A percentile compares a stretch with the other conserved stretches of the same genome.
phyloP scores from a whole-genome alignment of 2,797 vertebrate genomes.

The Molossus alvarezi region DNA sequence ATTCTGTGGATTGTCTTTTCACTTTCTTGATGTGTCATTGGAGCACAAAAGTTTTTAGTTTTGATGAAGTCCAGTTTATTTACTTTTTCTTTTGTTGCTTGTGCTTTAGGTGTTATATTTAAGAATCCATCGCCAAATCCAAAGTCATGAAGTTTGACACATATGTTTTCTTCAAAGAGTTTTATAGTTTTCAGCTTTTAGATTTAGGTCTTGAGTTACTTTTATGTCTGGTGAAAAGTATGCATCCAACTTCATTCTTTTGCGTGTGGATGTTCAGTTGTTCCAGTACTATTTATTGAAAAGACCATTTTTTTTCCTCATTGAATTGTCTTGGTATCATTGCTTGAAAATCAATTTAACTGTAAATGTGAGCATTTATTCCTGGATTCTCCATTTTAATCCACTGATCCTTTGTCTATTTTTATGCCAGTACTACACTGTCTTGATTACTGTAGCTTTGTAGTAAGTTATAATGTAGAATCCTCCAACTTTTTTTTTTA shows the following conservation, averaged over 20 bases:
- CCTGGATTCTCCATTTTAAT: background rate
- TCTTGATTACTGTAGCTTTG: background rate
- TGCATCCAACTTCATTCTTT: background rate
- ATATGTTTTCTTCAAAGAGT: background rate
- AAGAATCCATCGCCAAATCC: background rate
- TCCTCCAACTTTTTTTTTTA: constrained; percentile 10
- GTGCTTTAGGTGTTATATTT: background rate
- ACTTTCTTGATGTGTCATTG: background rate
- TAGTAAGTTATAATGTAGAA: background rate
- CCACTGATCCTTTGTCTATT: background rate
- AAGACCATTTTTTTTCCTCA: background rate
- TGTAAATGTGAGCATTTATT: background rate
- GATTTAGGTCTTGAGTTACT: background rate
- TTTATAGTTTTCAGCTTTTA: background rate
- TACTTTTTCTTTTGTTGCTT: background rate
- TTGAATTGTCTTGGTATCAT: background rate
- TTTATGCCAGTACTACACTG: background rate
- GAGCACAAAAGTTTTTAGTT: background rate
- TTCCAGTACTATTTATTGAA: background rate
- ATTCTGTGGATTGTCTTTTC: background rate
- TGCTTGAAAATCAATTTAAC: background rate
- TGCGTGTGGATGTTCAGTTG: background rate
- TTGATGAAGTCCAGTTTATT: background rate
- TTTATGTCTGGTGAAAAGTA: background rate
- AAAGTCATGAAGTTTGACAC: background rate